Evolutionary conservation across 2,797 vertebrate genomes (phyloP), one percentile per base, ranked within the genome.

Genomic region (Morelia viridis): DNA sequence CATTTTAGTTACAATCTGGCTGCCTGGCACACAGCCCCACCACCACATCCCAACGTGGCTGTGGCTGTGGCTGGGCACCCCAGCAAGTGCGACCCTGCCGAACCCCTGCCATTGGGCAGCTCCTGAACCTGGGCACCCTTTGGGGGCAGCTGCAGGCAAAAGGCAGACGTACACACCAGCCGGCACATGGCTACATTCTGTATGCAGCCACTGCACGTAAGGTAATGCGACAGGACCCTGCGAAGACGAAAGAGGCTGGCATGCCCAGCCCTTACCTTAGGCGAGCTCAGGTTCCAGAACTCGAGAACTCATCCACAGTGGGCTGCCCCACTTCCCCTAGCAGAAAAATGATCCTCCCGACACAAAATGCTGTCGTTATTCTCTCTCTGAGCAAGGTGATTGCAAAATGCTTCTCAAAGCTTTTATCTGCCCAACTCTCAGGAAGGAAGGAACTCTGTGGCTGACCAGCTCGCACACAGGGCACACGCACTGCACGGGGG

Each of bases 381-480:
- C 83, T 86, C 76, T 22, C 88, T 85, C 35, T 3, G 95, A 91
- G 94, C 57, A 92, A 95, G 96, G 95, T 95, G 95, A 96, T 97
- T 97, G 96, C 96, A 97, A 97, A 97, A 96, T 87, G 95, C 96
- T 96, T 96, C 96, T 64, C 31, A 94, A 64, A 96, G 94, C 89
- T 95, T 96, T 95, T 4, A 94, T 94, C 94, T 17, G 93, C 86
- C 92, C 91, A 2, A 0, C 94, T 88, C 22, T 46, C 57, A 92
- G 95, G 95, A 96, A 96, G 96, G 96, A 94, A 95, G 94, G 76
- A 90, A 65, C 94, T n/a, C 31, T 90, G 94, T 1, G 85, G 87
- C 92, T 90, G 58, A 64, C 68, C 56, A 57, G 3, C 85, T 65
- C 22, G 0, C 85, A 46, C 17, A 0, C 17, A 11, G 41, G 26